Conservation (phyloP, 2,113 vertebrate species). For the Theristicus caerulescens region DNA sequence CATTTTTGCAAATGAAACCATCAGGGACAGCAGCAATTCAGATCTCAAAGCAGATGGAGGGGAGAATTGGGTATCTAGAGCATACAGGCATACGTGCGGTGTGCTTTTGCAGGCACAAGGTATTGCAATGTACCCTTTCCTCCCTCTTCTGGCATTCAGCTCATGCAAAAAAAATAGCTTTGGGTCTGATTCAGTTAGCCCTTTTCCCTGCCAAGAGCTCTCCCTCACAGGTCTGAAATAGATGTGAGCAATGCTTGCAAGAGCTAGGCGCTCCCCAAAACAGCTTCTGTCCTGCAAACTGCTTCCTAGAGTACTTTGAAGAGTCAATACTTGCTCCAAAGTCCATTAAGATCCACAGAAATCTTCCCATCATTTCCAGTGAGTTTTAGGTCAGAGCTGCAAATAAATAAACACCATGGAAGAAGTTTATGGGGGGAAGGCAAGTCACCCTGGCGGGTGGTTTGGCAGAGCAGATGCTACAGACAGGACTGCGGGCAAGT, state of each 20-base stretch:
- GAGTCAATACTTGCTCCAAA: not conserved
- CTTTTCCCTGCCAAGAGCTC: not conserved
- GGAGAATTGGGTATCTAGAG: not conserved
- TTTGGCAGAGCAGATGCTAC: not conserved
- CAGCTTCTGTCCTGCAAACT: not conserved
- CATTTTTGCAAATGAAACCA: not conserved
- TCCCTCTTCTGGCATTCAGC: not conserved
- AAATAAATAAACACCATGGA: not conserved
- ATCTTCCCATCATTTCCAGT: not conserved
- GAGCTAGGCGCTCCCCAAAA: not conserved
- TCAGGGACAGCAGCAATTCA: not conserved
- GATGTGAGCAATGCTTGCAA: not conserved
- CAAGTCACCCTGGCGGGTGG: not conserved
- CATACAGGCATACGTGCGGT: not conserved
- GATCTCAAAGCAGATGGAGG: not conserved
- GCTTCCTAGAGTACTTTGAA: not conserved
- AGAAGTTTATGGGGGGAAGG: not conserved
- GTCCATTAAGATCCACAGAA: not conserved
- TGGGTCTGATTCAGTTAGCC: not conserved
- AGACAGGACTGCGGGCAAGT: not conserved
- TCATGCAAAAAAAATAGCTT: not conserved
- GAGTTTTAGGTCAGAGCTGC: not conserved
- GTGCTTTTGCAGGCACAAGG: not conserved
- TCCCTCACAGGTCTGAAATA: not conserved
- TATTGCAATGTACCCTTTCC: not conserved